phyloP scores from a whole-genome alignment of 2,113 vertebrate genomes.

The Terrapene triunguis region DNA sequence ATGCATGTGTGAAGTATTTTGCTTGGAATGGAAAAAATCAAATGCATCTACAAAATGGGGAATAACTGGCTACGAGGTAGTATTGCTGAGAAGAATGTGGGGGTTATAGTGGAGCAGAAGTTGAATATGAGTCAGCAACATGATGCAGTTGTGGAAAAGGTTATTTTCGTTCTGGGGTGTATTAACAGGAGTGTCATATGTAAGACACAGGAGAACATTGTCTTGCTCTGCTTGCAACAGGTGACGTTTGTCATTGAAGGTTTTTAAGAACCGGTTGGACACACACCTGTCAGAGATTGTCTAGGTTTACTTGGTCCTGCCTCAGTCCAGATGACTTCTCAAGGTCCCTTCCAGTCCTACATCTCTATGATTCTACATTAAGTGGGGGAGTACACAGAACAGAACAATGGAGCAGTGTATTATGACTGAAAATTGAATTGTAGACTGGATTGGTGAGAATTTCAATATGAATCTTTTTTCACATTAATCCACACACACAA shows the following conservation, averaged over 20 bases:
- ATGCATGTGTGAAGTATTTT: background rate
- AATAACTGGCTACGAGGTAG: background rate
- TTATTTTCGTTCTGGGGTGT: background rate
- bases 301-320: background rate
- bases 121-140: background rate
- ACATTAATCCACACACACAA: background rate
- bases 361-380: background rate
- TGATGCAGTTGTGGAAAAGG: background rate
- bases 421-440: slow-evolving; percentile 9
- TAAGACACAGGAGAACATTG: background rate
- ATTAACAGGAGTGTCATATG: background rate
- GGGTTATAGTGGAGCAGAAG: background rate
- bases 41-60: background rate
- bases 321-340: background rate
- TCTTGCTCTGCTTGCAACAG: background rate
- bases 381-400: background rate
- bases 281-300: background rate
- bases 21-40: background rate
- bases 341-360: background rate
- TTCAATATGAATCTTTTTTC: background rate
- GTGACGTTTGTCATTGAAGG: background rate
- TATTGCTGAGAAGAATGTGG: background rate
- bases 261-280: background rate
- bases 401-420: background rate
- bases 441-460: background rate